Base-by-base conservation (phyloP, 2,113 vertebrate genomes). In the Cichladusa arquata region DNA sequence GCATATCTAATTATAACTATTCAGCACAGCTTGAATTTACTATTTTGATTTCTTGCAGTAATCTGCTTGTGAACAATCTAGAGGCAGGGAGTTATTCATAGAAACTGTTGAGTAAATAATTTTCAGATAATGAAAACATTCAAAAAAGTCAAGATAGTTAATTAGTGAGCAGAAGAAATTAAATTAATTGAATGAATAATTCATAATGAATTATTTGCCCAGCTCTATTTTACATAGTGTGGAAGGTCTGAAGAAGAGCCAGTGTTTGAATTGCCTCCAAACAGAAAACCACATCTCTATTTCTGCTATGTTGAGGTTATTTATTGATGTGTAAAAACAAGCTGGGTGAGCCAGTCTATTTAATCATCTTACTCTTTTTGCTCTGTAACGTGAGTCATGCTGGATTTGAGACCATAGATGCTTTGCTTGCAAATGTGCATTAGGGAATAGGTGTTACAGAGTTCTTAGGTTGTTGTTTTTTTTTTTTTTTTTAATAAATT, bases 131-230 rank as follows among this genome's bases (percentile, higher is more conserved):
- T 96, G 95, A 96, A 97, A 97, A 97, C 95, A 95, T 96, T 95
- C 94, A 92, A 94, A 97, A 95, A 97, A 97, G 92, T 97, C 90
- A 96, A 97, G 93, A 93, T 97, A 95, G 94, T 95, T 96, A 97
- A 95, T 97, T 96, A 97, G 90, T 86, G 88, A 96, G 93, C 72
- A 94, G 88, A 93, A 96, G 88, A 96, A 97, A 97, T 95, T 93
- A 94, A 96, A 96, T 97, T 96, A 96, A 97, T 96, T 96, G 90
- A 97, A 97, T 97, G 95, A 97, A 97, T 96, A 92, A 97, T 97
- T 96, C 93, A 96, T 96, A 94, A 86, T 94, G 88, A 96, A 93
- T 96, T 96, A 97, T 96, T 96, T 62, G 4, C 80, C 60, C 80
- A 95, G 88, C 65, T 96, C 82, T 92, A 67, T 93, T 94, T 93